These are phyloP conservation scores for Rugalucina vietnamica DNA, from an alignment of 2,888 invertebrate species.

Conservation along the genomic window DNA sequence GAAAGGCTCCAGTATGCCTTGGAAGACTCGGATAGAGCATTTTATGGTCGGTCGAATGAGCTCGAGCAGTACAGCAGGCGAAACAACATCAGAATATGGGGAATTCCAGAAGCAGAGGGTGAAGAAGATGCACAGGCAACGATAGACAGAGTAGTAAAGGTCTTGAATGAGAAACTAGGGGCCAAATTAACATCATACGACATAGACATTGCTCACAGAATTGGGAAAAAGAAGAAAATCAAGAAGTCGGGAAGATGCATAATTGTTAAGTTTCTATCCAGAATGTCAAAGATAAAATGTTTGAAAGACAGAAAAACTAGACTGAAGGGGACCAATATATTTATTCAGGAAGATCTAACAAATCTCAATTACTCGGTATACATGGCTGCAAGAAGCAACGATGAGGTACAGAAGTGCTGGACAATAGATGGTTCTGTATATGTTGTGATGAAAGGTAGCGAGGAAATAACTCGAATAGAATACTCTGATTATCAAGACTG, in stretches of 20 bases:
- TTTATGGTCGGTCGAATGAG: background rate
- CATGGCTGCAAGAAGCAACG: constrained; percentile 4
- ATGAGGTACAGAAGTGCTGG: background rate
- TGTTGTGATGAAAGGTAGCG: background rate
- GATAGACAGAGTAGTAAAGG: background rate
- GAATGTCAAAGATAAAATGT: background rate
- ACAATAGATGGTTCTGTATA: background rate
- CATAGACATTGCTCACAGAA: constrained; percentile 6
- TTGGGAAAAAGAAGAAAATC: background rate
- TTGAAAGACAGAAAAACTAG: background rate
- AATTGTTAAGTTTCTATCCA: background rate
- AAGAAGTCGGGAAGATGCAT: background rate
- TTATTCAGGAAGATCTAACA: constrained; percentile 4
- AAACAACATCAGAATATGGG: constrained; percentile 2
- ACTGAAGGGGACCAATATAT: background rate
- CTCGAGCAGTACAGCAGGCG: constrained; percentile 8
- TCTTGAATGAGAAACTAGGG: background rate
- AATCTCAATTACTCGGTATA: background rate
- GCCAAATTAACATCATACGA: background rate
- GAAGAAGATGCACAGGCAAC: background rate
- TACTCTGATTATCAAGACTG: background rate
- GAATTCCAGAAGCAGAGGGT: background rate
- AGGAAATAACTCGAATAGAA: background rate
- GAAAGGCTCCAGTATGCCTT: background rate
- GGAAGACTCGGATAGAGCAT: background rate